Base-by-base conservation (phyloP, 2,113 vertebrate species). In the Trogon melanurus region DNA sequence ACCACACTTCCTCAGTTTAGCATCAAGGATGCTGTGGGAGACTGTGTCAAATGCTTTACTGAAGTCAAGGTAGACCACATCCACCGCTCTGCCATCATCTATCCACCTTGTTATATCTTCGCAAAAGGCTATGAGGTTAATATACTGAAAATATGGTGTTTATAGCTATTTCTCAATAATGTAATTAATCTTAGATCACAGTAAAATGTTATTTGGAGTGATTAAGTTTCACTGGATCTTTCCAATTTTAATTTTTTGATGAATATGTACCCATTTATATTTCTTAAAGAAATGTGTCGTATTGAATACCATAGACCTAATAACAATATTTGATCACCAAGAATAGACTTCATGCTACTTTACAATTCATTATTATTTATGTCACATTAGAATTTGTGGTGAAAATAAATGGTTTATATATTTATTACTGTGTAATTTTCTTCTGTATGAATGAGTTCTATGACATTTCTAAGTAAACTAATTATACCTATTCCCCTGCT, bases 381-480 rank as follows among this genome's bases (percentile, higher is more conserved):
- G 29, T 69, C 48, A 54, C 54, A 79, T 64, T 11, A 56, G 26
- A 67, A 12, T 90, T 95, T 87, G 71, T 82, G 38, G 58, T 71
- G 48, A 48, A 87, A 81, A 74, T 48, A 81, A 89, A 10, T 57
- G n/a, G 57, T 90, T 92, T 95, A 54, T 26, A 12, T 48, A 58
- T 94, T 91, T 86, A 67, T 66, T 84, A 25, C 25, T 71, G 9
- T 13, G 5, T 32, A 57, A 79, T 73, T 93, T 84, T 21, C 66
- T 94, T 92, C 70, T 53, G 69, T 14, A 30, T 58, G 58, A 85
- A 21, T 69, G 26, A 88, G 30, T 83, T 93, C 88, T 86, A 88
- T 86, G 67, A 58, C 38, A 78, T 78, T 95, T 92, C 27, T 53
- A 83, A 72, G 41, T 75, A 88, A 73, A 83, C 85, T 76, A 93